phyloP scores from a whole-genome alignment of 2,113 vertebrate species.

The Verasper variegatus region DNA sequence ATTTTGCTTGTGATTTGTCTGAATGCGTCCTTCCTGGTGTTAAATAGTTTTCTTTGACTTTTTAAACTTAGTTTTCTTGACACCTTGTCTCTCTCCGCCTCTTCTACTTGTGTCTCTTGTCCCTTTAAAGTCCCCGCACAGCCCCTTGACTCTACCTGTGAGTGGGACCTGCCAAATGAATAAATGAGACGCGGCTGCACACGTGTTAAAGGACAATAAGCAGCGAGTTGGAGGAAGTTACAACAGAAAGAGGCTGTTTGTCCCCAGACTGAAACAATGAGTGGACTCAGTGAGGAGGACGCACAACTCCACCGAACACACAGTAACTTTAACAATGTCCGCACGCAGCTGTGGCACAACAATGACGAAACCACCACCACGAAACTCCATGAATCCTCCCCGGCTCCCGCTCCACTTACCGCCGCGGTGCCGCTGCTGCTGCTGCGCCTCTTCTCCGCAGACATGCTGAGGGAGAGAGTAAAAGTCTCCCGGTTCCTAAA shows the following conservation, averaged over 20 bases:
- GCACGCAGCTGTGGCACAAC: neutral
- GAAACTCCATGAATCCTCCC: neutral
- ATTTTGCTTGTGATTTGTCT: too few relatives aligned
- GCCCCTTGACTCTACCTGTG: too few relatives aligned
- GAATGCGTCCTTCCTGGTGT: too few relatives aligned
- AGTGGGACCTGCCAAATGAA: neutral
- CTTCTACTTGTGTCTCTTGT: too few relatives aligned
- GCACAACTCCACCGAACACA: neutral
- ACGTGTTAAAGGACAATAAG: constrained; percentile 33
- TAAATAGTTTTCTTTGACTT: too few relatives aligned
- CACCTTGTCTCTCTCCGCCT: too few relatives aligned
- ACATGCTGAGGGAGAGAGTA: constrained; percentile 25
- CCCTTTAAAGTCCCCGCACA: neutral
- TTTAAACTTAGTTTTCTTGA: too few relatives aligned
- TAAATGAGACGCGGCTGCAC: neutral
- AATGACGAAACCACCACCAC: neutral
- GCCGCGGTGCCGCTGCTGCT: constrained; percentile 34
- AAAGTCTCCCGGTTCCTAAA: neutral
- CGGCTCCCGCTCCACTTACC: constrained; percentile 53
- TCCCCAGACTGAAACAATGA: neutral
- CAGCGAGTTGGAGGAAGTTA: constrained; percentile 45
- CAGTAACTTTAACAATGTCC: neutral
- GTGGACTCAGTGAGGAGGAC: neutral
- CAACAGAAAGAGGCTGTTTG: neutral
- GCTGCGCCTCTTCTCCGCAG: constrained; percentile 63